These are phyloP conservation scores for Ariopsis seemanni DNA, from an alignment of 2,113 vertebrate species.

Conservation along the genomic window DNA sequence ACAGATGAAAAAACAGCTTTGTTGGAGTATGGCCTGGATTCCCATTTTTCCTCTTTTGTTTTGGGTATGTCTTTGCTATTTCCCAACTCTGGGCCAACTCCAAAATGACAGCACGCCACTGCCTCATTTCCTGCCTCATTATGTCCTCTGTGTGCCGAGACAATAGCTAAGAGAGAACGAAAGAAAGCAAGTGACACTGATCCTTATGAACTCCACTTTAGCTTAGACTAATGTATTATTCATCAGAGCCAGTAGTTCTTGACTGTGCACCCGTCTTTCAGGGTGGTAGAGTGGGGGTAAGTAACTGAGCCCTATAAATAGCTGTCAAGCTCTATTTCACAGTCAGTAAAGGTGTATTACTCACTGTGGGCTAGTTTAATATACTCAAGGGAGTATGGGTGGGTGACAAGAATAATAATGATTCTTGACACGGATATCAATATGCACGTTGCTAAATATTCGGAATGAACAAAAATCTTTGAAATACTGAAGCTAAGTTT, in stretches of 20 bases:
- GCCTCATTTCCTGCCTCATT: constrained; percentile 33
- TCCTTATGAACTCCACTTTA: constrained; percentile 24
- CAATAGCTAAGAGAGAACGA: constrained; percentile 10
- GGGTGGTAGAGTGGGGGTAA: neutral
- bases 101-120: neutral
- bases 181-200: constrained; percentile 3
- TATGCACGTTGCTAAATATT: neutral
- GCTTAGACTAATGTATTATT: constrained; percentile 57
- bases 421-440: neutral
- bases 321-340: neutral
- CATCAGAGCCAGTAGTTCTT: constrained; percentile 52
- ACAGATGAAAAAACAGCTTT: neutral
- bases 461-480: neutral
- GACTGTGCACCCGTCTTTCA: neutral
- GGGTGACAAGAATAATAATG: neutral
- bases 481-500: neutral
- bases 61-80: neutral
- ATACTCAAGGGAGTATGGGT: neutral
- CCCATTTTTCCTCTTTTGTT: neutral
- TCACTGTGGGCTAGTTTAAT: neutral
- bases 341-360: neutral
- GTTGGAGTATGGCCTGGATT: neutral
- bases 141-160: constrained; percentile 6
- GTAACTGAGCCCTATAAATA: neutral
- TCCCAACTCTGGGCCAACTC: neutral